These are phyloP conservation scores for Conger conger DNA, from an alignment of 2,113 vertebrate species.

Conservation along the genomic window DNA sequence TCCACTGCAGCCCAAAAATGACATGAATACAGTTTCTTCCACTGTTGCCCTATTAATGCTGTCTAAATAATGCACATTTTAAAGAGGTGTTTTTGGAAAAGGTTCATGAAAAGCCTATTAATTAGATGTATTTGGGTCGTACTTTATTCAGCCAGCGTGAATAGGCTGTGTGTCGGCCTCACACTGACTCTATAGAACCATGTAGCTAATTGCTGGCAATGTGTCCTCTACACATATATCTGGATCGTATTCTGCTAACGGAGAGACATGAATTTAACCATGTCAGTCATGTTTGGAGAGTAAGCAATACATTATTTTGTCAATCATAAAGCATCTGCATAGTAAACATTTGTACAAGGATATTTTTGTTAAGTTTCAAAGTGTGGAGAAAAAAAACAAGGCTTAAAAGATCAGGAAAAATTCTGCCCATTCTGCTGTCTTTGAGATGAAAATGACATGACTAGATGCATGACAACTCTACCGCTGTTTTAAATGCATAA, in stretches of 20 bases:
- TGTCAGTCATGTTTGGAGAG: constrained; percentile 62
- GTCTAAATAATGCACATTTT: constrained; percentile 53
- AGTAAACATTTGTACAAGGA: not conserved
- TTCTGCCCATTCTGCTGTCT: not conserved
- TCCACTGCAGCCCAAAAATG: constrained; percentile 31
- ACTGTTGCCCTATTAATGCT: constrained; percentile 41
- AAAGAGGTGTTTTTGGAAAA: constrained; percentile 51
- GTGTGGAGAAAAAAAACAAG: not conserved
- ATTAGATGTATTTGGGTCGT: constrained; percentile 46
- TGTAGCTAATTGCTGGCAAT: constrained; percentile 41
- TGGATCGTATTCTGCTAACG: constrained; percentile 41
- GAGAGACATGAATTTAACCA: constrained; percentile 48
- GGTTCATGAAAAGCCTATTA: constrained; percentile 42
- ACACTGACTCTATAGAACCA: constrained; percentile 28
- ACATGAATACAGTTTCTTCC: constrained; percentile 27
- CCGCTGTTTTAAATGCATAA: not conserved
- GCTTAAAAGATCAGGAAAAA: not conserved
- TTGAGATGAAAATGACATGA: not conserved
- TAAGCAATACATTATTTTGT: constrained; percentile 46
- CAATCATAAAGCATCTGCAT: constrained; percentile 34
- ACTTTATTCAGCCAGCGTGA: constrained; percentile 36
- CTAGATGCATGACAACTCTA: not conserved
- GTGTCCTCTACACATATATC: constrained; percentile 38
- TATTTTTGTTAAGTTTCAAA: not conserved
- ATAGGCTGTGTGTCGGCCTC: constrained; percentile 40